Evolutionary conservation across 1,140 invertebrate species (phyloP), one percentile per base, ranked within the genome.

Genomic region (Heliconius eleuchia): DNA sequence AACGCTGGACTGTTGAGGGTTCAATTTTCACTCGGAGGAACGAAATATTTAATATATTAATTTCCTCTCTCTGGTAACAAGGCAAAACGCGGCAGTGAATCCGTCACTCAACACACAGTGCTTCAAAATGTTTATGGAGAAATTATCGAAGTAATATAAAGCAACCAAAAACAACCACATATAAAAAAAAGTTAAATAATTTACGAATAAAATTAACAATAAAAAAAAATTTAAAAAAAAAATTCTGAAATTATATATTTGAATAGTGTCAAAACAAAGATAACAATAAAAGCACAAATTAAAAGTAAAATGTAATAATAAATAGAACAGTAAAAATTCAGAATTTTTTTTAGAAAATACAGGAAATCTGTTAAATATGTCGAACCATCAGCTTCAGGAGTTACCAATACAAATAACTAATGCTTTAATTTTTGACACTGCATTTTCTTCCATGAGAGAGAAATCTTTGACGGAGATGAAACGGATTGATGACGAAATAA

Each of bases 401-500:
- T 77, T 90, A 34, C 85, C 86, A 8, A 80, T 90, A 1, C 80
- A 86, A 37, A 81, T 80, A 50, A 86, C 87, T 2, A 86, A 89
- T 27, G 27, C 81, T 27, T 82, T 85, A 0, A 78, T 82, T 9
- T 88, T 87, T 9, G 89, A 89, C 73, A 81, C 86, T 9, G 72
- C 80, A 3, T 84, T 85, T 37, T 78, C 80, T 4, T 79, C 74
- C 11, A 79, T 90, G 85, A 89, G 86, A 70, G 87, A 89, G 23
- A 71, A 75, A 18, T 91, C 89, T 39, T 37, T 77, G 19, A 80
- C 84, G 11, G 83, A 91, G 57, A 88, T 88, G 84, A 84, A 80
- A 55, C 81, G 80, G n/a, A 85, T 88, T 52, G 87, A 88, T 18
- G 83, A 85, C 27, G 86, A 87, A 42, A 89, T 89, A 82, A 80